Base-by-base conservation (phyloP, 1,140 invertebrate species). In the Zaprionus tsacasi region DNA sequence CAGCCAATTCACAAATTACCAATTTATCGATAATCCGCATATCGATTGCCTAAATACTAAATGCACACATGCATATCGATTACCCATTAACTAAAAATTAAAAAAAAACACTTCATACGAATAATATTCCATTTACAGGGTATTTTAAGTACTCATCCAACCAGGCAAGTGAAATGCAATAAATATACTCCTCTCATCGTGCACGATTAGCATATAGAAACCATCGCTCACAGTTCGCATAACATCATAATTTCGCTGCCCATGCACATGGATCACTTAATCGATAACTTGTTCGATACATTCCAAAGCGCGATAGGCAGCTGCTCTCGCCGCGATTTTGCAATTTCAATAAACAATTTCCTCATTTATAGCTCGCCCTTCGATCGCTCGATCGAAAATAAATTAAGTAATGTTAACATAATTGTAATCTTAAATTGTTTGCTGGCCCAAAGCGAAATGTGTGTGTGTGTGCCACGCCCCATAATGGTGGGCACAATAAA, bases 361-460 rank as follows among this genome's bases (percentile, higher is more conserved):
- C 60, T 69, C 43, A 52, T 70, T 35, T 45, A 40, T 21, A 21
- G 21, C 21, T 21, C 21, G 58, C 54, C 38, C 21, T 21, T n/a
- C n/a, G n/a, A n/a, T n/a, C n/a, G 21, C 21, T 21, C 64, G 40
- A 59, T 59, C 58, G 35, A 60, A 73, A 82, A 55, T 82, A 82
- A 82, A 82, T 79, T 36, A 70, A 73, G 78, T 75, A 57, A 75
- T 78, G 63, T 70, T 82, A 82, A 78, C 76, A 64, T 75, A 70
- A 70, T 82, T 67, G 63, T 65, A 48, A 82, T 82, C 79, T 71
- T 8, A 60, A 74, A 74, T 74, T 74, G 71, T 67, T 72, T 74
- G 3, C 6, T 63, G 50, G 65, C 64, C 70, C 70, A 73, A 38
- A 73, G 64, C 64, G 15, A 69, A 78, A 48, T 58, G 57, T 65